Evolutionary conservation across 2,113 vertebrate genomes (phyloP).

Genomic region (Nothoprocta perdicaria): DNA sequence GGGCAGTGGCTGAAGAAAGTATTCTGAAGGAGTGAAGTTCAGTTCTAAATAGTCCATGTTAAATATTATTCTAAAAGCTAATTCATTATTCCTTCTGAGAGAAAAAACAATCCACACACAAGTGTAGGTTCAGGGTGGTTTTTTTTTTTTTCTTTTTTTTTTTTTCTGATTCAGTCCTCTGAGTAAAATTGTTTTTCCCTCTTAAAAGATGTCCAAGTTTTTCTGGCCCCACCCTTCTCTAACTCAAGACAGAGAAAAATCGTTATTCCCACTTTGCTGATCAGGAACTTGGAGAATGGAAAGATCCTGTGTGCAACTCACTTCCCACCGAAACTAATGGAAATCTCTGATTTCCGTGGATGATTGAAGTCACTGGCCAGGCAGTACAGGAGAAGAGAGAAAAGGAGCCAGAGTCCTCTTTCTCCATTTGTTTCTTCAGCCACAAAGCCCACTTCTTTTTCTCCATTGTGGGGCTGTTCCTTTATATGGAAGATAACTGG

Average conservation of each 20-base stretch:
- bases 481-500: neutral
- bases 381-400: neutral
- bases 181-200: slow-evolving; percentile 5
- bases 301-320: neutral
- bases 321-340: neutral
- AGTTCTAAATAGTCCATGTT: slow-evolving; percentile 6
- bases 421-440: neutral
- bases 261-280: neutral
- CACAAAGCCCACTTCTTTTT: neutral
- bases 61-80: slow-evolving; percentile 20
- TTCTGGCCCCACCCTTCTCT: neutral
- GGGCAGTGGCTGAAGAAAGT: slow-evolving; percentile 16
- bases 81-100: neutral
- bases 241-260: slow-evolving; percentile 35
- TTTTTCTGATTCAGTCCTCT: neutral
- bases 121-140: neutral
- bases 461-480: neutral
- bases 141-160: neutral
- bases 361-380: neutral
- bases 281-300: neutral
- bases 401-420: neutral
- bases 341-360: neutral
- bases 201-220: neutral
- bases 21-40: slow-evolving; percentile 14
- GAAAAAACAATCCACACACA: neutral